Evolutionary conservation across 2,797 vertebrate genomes (phyloP), one percentile per base, ranked within the genome.

Genomic region (Argentina silus): DNA sequence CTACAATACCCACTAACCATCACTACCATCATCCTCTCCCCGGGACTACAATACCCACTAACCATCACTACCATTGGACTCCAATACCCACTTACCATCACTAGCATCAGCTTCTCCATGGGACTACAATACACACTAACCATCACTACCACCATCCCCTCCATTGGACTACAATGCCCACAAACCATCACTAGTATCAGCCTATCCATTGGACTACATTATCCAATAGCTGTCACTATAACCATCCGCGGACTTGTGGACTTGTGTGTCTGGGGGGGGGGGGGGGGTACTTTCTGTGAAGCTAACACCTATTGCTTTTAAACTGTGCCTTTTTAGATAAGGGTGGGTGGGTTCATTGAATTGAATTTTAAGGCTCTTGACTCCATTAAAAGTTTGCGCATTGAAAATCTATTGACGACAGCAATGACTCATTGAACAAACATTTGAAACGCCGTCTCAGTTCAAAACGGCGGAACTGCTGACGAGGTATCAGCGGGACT

Each of bases 401-500:
- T 1, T 19, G 21, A 6, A 64, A 43, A 50, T 83, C 76, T 43
- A 78, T 80, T 50, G 21, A 27, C 27, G 6, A 19, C 11, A 36
- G 64, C 50, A 19, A 8, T 21, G 50, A n/a, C 1, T 27, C 12
- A 51, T 55, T 56, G 73, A 7, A 67, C 89, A 83, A 81, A 86
- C 78, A 83, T 53, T 72, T 62, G 9, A 8, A 81, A 74, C 11
- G 69, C 78, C 77, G 81, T 84, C 48, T 73, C 9, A 42, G 69
- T 78, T 81, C 62, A 3, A 70, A 72, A 69, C 84, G 86, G 12
- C 88, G 86, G 88, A 84, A 86, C 86, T 74, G 15, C 0, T 51
- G 86, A 88, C 81, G 84, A 73, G 42, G 19, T 1, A 43, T 8
- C 21, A n/a, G 50, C 83, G n/a, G n/a, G n/a, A n/a, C 57, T n/a